Base-by-base conservation (phyloP, 2,888 invertebrate species). In the Subacronicta megacephala region DNA sequence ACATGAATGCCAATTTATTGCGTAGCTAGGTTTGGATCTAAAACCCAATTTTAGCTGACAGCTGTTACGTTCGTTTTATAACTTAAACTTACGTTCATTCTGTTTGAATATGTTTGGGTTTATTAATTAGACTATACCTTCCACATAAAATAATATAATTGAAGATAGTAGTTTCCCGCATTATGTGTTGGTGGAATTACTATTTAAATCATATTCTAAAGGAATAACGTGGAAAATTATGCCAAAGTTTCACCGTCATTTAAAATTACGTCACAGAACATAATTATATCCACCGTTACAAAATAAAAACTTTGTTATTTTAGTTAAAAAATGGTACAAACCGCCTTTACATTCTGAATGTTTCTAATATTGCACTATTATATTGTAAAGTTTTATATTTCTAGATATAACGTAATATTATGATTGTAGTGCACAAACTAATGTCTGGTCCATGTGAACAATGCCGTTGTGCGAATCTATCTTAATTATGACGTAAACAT, bases 391-490 rank as follows among this genome's bases (percentile, higher is more conserved):
- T 85, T 88, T 87, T 85, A 83, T 86, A 88, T 88, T 84, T 79
- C 73, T 88, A 88, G 84, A 73, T 61, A 75, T 87, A 85, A 83
- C 80, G 78, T 86, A 84, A 81, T 84, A 76, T 75, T 82, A 83
- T 75, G 64, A 63, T 83, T 82, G 84, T 91, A 90, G 87, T 90
- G 92, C 93, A 92, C 92, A 92, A 92, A 89, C 64, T 80, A 75
- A 76, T 70, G 72, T 72, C 75, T 72, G 76, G 64, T 74, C 64
- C 73, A 56, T 40, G 68, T 56, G 52, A 57, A 53, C 47, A 46
- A 29, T 41, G 56, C 56, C 50, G 26, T 47, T 38, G 46, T 43
- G 58, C 54, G 55, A 51, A 35, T 53, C 61, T 59, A 46, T 45
- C 65, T 38, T 61, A 56, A 52, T 43, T 37, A 58, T 61, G 56